Base-by-base conservation (phyloP, 2,797 vertebrate genomes). In the Pipistrellus kuhlii region DNA sequence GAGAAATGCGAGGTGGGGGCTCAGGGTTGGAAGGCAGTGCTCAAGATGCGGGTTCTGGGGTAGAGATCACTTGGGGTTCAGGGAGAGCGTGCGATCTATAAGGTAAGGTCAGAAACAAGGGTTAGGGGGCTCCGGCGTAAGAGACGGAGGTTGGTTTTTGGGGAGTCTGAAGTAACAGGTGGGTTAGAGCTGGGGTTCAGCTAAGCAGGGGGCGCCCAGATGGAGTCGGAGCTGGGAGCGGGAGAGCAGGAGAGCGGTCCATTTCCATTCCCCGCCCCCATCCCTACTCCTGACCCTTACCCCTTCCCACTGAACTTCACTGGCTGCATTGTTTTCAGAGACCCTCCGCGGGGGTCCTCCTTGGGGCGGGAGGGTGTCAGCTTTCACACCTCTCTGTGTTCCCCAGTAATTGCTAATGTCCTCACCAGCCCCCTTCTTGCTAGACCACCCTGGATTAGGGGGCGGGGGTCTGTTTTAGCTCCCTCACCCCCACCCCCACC, bases 101-200 rank as follows among this genome's bases (percentile, higher is more conserved):
- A 88, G 17, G 53, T 18, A 51, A 83, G 69, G 25, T 41, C 32
- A 71, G 82, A 75, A 32, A 71, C 23, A 30, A 30, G 59, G 4
- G 20, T 44, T 66, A 32, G 77, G 51, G 51, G 51, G 48, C 41
- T 69, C 62, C 9, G 30, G 32, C 12, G 3, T 48, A 14, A 48
- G 69, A 77, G 55, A 10, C 15, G 6, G 84, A 38, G 20, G 27
- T 57, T 73, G 30, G 11, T 32, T 71, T 77, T 5, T 11, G n/a
- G 51, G 32, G 30, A 53, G 13, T 30, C 73, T 78, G 93, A 87
- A 53, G 57, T 53, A 93, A 82, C 93, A 94, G 94, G 94, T 95
- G 91, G 73, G 72, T 80, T 77, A 32, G 82, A 64, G 20, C 44
- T 91, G 78, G 57, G 62, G 69, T 64, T 81, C 90, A 38, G 48